Conservation (phyloP, 1,140 invertebrate species). For the Rhagoletis zephyria region DNA sequence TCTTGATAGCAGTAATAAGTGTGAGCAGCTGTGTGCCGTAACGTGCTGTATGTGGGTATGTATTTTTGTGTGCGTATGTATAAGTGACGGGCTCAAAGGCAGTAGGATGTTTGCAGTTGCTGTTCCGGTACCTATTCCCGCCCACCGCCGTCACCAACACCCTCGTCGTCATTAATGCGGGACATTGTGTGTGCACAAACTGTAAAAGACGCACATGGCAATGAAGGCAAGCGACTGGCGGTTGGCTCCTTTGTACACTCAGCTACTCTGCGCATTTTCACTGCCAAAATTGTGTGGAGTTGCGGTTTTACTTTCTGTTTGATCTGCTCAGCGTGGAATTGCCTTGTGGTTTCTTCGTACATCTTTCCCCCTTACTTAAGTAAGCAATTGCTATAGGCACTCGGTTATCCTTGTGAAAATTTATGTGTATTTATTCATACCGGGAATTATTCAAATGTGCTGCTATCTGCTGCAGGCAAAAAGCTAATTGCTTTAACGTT, state of each 20-base stretch:
- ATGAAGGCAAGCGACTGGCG: neutral
- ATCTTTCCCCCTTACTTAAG: neutral
- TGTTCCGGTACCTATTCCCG: neutral
- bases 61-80: neutral
- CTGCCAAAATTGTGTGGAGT: neutral
- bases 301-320: conserved; percentile 43
- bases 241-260: neutral
- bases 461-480: neutral
- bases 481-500: conserved; percentile 13
- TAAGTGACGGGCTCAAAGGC: neutral
- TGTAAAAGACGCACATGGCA: neutral
- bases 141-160: no score
- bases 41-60: neutral
- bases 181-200: neutral
- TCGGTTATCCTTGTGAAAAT: neutral
- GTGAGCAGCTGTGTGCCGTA: neutral
- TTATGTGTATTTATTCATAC: neutral
- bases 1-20: conserved; percentile 21
- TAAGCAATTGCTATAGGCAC: neutral
- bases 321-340: neutral
- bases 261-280: neutral
- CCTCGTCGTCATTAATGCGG: neutral
- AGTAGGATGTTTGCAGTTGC: neutral
- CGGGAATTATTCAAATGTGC: neutral
- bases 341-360: neutral